Evolutionary conservation across 35 echinoderm and acorn worm species (phyloP).

Genomic region (Ophioderma brevispina): DNA sequence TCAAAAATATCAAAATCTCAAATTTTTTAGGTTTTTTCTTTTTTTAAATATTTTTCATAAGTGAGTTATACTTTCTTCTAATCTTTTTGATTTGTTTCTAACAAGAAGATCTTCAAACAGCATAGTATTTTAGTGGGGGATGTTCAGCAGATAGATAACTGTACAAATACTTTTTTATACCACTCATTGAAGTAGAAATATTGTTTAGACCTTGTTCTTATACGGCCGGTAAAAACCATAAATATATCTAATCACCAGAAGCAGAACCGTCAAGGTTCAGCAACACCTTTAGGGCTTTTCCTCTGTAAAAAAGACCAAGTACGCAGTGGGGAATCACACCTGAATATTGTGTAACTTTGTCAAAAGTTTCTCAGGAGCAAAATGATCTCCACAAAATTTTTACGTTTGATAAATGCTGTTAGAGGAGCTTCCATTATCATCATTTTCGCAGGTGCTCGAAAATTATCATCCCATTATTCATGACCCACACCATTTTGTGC

Average conservation of each 20-base stretch:
- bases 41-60: constrained; percentile 13
- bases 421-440: not conserved
- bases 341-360: constrained; percentile 12
- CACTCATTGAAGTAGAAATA: constrained; percentile 9
- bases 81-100: not conserved
- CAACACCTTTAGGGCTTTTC: not conserved
- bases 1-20: too few species aligned
- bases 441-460: too few species aligned
- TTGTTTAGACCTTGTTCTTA: constrained; percentile 10
- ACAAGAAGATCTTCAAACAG: constrained; percentile 17
- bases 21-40: not conserved
- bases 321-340: not conserved
- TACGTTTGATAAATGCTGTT: too few species aligned
- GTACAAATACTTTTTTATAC: not conserved
- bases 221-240: not conserved
- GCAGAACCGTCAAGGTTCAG: not conserved
- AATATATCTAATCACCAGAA: not conserved
- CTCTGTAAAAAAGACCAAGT: constrained; percentile 6
- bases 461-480: too few species aligned
- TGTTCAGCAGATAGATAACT: not conserved
- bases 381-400: too few species aligned
- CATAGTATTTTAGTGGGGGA: too few species aligned
- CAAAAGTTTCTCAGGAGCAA: too few species aligned
- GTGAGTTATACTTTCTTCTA: not conserved
- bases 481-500: too few species aligned